A percentile compares a stretch with the other conserved stretches of the same genome.
Evolutionary conservation across 2,113 vertebrate species (phyloP).

Genomic region (Myotis davidii): DNA sequence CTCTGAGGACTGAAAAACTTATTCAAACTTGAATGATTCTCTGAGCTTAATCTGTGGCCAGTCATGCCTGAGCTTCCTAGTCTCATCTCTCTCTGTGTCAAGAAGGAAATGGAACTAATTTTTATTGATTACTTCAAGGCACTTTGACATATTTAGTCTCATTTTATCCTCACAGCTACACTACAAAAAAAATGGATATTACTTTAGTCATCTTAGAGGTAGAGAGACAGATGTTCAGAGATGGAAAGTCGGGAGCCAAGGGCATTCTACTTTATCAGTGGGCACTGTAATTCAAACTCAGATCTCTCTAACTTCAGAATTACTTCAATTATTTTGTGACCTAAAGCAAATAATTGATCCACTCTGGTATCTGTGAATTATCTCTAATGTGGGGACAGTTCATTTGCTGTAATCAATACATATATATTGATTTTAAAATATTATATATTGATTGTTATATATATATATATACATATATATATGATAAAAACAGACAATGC

Average conservation of each 20-base stretch:
- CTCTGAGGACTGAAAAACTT: not conserved
- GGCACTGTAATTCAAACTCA: not conserved
- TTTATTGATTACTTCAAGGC: not conserved
- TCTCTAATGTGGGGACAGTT: not conserved
- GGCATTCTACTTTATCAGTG: not conserved
- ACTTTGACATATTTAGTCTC: not conserved
- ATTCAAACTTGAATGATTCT: not conserved
- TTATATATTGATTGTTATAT: not conserved
- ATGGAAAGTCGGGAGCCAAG: not conserved
- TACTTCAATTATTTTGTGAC: not conserved
- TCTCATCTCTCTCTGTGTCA: not conserved
- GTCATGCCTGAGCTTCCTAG: not conserved
- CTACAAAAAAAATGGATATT: not conserved
- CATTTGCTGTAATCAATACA: not conserved
- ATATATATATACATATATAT: not conserved
- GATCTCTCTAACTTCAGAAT: not conserved
- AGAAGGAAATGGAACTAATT: not conserved
- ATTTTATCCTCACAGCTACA: not conserved
- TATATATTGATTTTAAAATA: not conserved
- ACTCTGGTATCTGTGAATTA: not conserved
- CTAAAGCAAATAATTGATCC: not conserved
- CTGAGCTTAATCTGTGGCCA: not conserved
- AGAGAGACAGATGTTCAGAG: not conserved
- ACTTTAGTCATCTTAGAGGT: not conserved
- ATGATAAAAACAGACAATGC: not conserved